Evolutionary conservation across 2,113 vertebrate species (phyloP).

Genomic region (Cyprinus carpio): DNA sequence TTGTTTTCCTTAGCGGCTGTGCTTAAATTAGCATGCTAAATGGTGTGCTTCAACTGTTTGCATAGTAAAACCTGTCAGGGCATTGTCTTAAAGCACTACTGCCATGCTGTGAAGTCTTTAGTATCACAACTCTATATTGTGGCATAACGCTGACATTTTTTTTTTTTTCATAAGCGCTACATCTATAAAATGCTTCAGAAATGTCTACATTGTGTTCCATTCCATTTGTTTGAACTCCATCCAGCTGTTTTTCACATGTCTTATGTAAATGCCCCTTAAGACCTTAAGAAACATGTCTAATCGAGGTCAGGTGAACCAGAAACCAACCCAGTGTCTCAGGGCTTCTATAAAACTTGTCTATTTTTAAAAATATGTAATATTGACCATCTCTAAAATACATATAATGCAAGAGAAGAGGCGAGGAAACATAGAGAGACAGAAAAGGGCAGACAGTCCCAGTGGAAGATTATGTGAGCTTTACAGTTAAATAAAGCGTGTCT

Average conservation of each 20-base stretch:
- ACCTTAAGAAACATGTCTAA: not conserved
- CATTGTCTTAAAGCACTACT: not conserved
- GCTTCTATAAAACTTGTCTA: not conserved
- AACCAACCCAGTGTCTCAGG: not conserved
- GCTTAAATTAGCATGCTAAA: slow-evolving; percentile 15
- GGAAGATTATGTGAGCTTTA: slow-evolving; percentile 30
- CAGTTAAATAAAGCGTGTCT: slow-evolving; percentile 6
- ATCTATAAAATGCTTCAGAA: not conserved
- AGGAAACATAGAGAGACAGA: not conserved
- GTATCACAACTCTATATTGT: not conserved
- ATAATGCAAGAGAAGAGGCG: not conserved
- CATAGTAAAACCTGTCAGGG: not conserved
- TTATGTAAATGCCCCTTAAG: not conserved
- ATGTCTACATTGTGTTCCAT: not conserved
- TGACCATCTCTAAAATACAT: not conserved
- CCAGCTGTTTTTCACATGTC: not conserved
- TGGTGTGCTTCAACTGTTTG: not conserved
- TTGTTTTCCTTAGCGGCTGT: not conserved
- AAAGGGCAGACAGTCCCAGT: slow-evolving; percentile 46
- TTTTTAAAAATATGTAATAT: not conserved
- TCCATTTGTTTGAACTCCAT: not conserved
- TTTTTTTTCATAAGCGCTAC: not conserved
- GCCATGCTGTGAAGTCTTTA: not conserved
- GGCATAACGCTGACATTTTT: no score
- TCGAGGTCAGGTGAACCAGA: not conserved